Conservation (phyloP, 2,113 vertebrate species). For the Panthera uncia region DNA sequence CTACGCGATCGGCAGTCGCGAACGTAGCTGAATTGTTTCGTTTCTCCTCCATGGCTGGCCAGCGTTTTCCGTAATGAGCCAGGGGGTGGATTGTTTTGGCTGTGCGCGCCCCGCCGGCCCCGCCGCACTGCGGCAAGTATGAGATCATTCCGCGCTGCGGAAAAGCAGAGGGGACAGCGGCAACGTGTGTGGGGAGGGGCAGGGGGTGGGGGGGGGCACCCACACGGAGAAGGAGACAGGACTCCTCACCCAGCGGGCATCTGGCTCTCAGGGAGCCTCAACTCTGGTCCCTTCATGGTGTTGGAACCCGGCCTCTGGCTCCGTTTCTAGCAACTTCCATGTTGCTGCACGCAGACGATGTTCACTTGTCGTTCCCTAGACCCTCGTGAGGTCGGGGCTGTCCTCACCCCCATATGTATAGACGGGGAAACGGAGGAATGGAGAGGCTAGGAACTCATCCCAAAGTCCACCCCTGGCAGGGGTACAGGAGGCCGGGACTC, state of each 20-base stretch:
- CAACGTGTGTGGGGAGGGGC: no score
- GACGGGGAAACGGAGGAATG: background rate
- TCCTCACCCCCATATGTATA: background rate
- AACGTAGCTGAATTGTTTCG: background rate
- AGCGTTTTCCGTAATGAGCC: no score
- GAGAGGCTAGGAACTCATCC: background rate
- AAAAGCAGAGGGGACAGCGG: background rate
- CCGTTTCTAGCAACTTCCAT: background rate
- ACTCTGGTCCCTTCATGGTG: background rate
- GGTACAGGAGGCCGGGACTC: no score
- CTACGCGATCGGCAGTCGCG: background rate
- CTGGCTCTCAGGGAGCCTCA: background rate
- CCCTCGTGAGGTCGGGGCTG: background rate
- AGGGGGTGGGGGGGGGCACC: no score
- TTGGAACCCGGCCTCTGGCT: background rate
- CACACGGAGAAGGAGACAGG: no score
- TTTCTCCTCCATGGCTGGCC: background rate
- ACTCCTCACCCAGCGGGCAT: no score
- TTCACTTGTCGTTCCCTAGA: rapidly evolving
- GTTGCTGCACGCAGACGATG: background rate
- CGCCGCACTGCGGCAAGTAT: no score
- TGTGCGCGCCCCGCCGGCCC: background rate
- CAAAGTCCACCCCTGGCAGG: background rate
- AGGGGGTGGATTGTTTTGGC: no score
- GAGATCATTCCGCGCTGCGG: background rate